Conservation (phyloP, 1,140 invertebrate genomes). For the Adelges cooleyi region DNA sequence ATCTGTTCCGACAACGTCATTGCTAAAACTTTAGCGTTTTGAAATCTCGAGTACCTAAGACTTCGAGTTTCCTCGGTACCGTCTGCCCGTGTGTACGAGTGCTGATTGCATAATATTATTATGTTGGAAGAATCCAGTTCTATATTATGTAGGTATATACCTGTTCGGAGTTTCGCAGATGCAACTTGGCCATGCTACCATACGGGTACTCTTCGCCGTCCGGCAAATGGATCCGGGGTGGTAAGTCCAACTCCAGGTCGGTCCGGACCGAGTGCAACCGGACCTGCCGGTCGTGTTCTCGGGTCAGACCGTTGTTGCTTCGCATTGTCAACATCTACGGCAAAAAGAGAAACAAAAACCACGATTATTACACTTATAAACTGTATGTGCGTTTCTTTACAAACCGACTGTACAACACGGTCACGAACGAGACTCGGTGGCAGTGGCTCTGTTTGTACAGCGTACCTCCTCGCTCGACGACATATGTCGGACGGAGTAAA, state of each 20-base stretch:
- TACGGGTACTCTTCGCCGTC: conserved; percentile 59
- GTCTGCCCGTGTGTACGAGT: too few species aligned
- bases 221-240: conserved; percentile 53
- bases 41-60: too few species aligned
- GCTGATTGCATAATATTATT: too few species aligned
- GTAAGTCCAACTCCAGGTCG: conserved; percentile 51
- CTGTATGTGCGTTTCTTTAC: too few species aligned
- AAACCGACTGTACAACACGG: neutral
- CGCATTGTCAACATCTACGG: conserved; percentile 52
- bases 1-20: too few species aligned
- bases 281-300: conserved; percentile 43
- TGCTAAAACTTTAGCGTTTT: too few species aligned
- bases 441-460: neutral
- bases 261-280: conserved; percentile 47
- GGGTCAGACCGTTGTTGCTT: conserved; percentile 41
- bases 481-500: neutral
- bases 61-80: too few species aligned
- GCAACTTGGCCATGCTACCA: conserved; percentile 46
- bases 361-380: neutral
- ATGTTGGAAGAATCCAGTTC: too few species aligned
- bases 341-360: conserved; percentile 27
- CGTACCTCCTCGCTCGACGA: too few species aligned
- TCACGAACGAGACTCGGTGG: too few species aligned
- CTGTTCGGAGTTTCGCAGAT: conserved; percentile 52
- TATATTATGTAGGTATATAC: conserved; percentile 37